Evolutionary conservation across 2,888 invertebrate genomes (phyloP).

Genomic region (Plebejus argus): DNA sequence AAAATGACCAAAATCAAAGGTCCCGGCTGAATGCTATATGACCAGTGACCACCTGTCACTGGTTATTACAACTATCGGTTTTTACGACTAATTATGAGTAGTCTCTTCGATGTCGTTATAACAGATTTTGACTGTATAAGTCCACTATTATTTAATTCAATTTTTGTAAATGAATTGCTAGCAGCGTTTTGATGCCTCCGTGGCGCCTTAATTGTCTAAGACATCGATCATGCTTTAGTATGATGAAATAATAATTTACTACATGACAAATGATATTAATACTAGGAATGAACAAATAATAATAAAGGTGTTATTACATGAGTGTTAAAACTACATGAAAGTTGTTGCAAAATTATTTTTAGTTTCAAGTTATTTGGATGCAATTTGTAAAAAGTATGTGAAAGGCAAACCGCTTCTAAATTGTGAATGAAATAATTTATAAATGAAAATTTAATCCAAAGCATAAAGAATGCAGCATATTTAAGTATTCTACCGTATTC

Average conservation of each 20-base stretch:
- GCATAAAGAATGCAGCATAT: constrained; percentile 4
- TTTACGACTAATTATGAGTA: no score
- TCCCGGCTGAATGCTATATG: no score
- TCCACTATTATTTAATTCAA: background rate
- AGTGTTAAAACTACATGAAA: background rate
- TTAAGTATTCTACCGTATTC: background rate
- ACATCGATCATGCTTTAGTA: background rate
- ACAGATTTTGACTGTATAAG: no score
- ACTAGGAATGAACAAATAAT: background rate
- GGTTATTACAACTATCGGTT: no score
- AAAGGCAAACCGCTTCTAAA: background rate
- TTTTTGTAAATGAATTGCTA: constrained; percentile 42
- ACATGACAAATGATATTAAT: background rate
- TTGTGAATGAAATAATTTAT: background rate
- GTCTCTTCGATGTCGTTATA: no score
- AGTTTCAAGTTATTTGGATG: background rate
- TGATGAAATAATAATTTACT: background rate
- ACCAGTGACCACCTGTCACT: no score
- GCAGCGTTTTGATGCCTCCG: constrained; percentile 52
- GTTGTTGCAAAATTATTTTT: background rate
- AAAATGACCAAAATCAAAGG: no score
- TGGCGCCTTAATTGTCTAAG: constrained; percentile 52
- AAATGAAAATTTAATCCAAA: background rate
- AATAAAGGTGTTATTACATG: background rate
- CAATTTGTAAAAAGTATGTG: background rate